These are phyloP conservation scores for Xerus inauris DNA, from an alignment of 2,113 vertebrate species.

Conservation along the genomic window DNA sequence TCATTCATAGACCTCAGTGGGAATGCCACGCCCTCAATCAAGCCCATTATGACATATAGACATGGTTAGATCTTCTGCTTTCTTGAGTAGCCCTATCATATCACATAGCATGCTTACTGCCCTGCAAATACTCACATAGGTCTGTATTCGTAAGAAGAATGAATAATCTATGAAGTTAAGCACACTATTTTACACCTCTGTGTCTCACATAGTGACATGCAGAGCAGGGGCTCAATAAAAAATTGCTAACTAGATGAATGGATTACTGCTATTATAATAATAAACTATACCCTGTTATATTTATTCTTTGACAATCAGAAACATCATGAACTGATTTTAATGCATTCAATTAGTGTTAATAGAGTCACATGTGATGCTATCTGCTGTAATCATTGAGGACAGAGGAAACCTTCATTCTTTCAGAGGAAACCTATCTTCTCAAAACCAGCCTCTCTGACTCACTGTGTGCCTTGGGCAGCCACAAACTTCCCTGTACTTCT, in stretches of 20 bases:
- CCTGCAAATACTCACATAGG: not conserved
- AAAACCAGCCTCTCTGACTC: not conserved
- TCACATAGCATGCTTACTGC: not conserved
- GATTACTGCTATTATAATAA: constrained; percentile 40
- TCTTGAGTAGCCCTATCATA: not conserved
- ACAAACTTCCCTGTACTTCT: not conserved
- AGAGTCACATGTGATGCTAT: not conserved
- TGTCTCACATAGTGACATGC: not conserved
- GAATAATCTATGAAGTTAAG: not conserved
- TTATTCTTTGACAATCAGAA: constrained; percentile 53
- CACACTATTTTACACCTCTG: not conserved
- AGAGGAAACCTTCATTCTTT: not conserved
- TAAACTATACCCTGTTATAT: constrained; percentile 1
- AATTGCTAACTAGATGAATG: not conserved
- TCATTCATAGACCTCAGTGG: not conserved
- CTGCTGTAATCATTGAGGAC: not conserved
- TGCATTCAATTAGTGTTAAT: not conserved
- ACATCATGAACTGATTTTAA: constrained; percentile 48
- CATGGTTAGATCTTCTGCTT: not conserved
- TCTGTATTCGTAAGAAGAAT: not conserved
- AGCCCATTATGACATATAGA: not conserved
- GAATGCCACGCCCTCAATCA: not conserved
- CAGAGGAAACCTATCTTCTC: not conserved
- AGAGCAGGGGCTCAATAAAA: constrained; percentile 33
- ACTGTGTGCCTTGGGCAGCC: not conserved